Evolutionary conservation across 2,797 vertebrate species (phyloP).

Genomic region (Australoheros facetus): DNA sequence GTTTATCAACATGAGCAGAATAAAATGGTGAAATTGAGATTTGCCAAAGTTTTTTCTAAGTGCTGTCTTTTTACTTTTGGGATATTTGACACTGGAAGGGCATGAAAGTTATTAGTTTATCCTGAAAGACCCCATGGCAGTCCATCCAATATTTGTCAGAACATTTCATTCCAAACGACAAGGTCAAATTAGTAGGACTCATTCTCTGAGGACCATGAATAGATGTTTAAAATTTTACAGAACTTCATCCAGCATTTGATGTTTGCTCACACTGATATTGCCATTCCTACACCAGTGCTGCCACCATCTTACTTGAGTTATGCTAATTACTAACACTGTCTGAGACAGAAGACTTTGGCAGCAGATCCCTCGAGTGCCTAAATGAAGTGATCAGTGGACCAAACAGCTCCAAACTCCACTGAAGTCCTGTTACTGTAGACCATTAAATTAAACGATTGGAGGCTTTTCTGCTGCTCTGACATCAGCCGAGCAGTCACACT

Average conservation of each 20-base stretch:
- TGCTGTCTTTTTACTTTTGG: too few relatives aligned
- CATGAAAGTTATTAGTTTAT: background rate
- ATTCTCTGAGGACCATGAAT: too few relatives aligned
- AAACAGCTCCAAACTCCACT: background rate
- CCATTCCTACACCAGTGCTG: background rate
- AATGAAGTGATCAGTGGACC: background rate
- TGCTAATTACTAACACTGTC: background rate
- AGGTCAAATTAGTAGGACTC: background rate
- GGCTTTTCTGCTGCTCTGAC: conserved; percentile 15
- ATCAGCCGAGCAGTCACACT: conserved; percentile 17
- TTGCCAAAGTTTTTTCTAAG: too few relatives aligned
- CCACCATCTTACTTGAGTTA: background rate
- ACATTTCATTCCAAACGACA: background rate
- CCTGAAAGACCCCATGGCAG: background rate
- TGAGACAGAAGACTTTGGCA: too few relatives aligned
- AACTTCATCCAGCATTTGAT: background rate
- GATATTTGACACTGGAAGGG: too few relatives aligned
- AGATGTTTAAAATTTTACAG: too few relatives aligned
- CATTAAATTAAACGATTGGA: conserved; percentile 11
- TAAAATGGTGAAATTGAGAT: background rate
- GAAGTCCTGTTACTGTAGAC: background rate
- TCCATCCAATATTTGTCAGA: background rate
- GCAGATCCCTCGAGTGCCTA: background rate
- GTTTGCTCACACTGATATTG: background rate
- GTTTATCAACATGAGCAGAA: background rate